Evolutionary conservation across 1,140 invertebrate genomes (phyloP).

Genomic region (Neodiprion lecontei): DNA sequence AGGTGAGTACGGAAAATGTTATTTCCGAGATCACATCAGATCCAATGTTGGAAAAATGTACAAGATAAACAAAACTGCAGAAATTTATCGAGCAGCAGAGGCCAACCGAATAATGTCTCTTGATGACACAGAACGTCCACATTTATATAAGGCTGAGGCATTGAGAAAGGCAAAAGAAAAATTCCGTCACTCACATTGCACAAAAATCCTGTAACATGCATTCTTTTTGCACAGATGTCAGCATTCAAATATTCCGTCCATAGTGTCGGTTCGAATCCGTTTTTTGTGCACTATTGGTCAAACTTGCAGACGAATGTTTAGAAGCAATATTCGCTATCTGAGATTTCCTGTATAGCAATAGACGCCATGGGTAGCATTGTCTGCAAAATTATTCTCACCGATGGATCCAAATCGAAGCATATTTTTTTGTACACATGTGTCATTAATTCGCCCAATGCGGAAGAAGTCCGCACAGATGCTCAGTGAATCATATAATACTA

Average conservation of each 20-base stretch:
- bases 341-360: slow-evolving; percentile 14
- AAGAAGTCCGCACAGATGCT: slow-evolving; percentile 30
- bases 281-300: slow-evolving; percentile 22
- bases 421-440: slow-evolving; percentile 31
- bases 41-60: neutral
- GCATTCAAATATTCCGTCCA: slow-evolving; percentile 20
- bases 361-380: slow-evolving; percentile 29
- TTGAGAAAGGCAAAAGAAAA: slow-evolving; percentile 22
- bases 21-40: too few species aligned
- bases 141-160: slow-evolving; percentile 15
- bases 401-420: slow-evolving; percentile 20
- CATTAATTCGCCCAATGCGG: slow-evolving; percentile 9
- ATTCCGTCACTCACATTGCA: slow-evolving; percentile 19
- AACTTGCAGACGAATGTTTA: slow-evolving; percentile 25
- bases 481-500: slow-evolving; percentile 22
- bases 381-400: slow-evolving; percentile 11
- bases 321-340: slow-evolving; percentile 15
- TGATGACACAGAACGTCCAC: slow-evolving; percentile 24
- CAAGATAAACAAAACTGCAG: neutral
- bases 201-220: slow-evolving; percentile 25
- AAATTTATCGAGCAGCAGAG: slow-evolving; percentile 12
- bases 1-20: too few species aligned
- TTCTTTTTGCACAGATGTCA: slow-evolving; percentile 19
- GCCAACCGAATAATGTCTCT: slow-evolving; percentile 20
- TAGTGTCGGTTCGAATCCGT: slow-evolving; percentile 17